Evolutionary conservation across 2,888 invertebrate species (phyloP).

Genomic region (Aspidapion aeneum): DNA sequence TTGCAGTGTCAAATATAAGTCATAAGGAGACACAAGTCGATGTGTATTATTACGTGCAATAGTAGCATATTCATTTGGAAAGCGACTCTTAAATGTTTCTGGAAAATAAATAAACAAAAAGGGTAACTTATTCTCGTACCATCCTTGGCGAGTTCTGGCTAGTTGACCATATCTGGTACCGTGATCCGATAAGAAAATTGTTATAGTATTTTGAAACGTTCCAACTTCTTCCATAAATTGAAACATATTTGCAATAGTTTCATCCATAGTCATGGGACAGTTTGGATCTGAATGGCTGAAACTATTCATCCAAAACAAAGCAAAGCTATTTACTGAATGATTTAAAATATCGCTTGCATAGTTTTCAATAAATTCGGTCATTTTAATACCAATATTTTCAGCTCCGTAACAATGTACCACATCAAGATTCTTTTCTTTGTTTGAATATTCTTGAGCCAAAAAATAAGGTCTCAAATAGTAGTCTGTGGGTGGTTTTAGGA

Average conservation of each 20-base stretch:
- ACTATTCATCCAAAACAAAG: conserved; percentile 72
- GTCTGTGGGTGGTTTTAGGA: conserved; percentile 70
- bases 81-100: conserved; percentile 53
- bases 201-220: conserved; percentile 60
- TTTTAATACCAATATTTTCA: conserved; percentile 57
- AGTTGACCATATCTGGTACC: conserved; percentile 73
- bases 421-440: conserved; percentile 1
- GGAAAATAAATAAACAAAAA: conserved; percentile 70
- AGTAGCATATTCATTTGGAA: conserved; percentile 54
- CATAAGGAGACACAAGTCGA: conserved; percentile 70
- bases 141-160: conserved; percentile 65
- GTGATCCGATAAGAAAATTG: conserved; percentile 76
- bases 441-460: conserved; percentile 50
- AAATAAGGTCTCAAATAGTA: conserved; percentile 76
- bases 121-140: conserved; percentile 76
- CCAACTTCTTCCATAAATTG: conserved; percentile 57
- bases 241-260: conserved; percentile 50
- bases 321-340: conserved; percentile 61
- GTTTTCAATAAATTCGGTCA: conserved; percentile 65
- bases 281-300: conserved; percentile 71
- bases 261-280: conserved; percentile 64
- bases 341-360: conserved; percentile 55
- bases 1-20: conserved; percentile 68
- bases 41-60: conserved; percentile 60
- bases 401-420: conserved; percentile 57